Evolutionary conservation across 2,797 vertebrate genomes (phyloP).

Genomic region (Thaleichthys pacificus): DNA sequence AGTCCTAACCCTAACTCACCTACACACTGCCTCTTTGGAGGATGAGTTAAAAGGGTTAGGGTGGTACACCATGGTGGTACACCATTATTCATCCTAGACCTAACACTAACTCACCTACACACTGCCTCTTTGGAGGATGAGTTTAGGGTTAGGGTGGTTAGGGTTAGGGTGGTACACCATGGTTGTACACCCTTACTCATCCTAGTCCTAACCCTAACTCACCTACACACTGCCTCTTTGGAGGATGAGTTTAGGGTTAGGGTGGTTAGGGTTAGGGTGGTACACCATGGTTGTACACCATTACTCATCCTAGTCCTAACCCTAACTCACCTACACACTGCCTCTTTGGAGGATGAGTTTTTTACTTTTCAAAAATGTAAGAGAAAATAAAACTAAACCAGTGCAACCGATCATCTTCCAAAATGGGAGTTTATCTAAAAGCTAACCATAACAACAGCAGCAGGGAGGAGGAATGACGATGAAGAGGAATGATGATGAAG

Average conservation of each 20-base stretch:
- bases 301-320: not conserved
- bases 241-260: conserved; percentile 51
- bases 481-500: conserved; percentile 70
- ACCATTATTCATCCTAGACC: not conserved
- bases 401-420: conserved; percentile 78
- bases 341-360: conserved; percentile 66
- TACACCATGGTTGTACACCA: too few relatives aligned
- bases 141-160: conserved; percentile 13
- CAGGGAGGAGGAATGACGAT: conserved; percentile 72
- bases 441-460: conserved; percentile 84
- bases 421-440: conserved; percentile 84
- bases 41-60: conserved; percentile 36
- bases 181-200: not conserved
- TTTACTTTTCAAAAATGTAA: conserved; percentile 56
- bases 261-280: too few relatives aligned
- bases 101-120: not conserved
- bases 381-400: conserved; percentile 61
- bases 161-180: too few relatives aligned
- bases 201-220: conserved; percentile 17
- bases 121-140: conserved; percentile 63
- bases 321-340: not conserved
- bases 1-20: conserved; percentile 16
- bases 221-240: conserved; percentile 34
- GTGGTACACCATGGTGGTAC: too few relatives aligned
- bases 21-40: conserved; percentile 49